These are phyloP conservation scores for Scarus forsteni DNA, from an alignment of 2,797 vertebrate species.

Conservation along the genomic window DNA sequence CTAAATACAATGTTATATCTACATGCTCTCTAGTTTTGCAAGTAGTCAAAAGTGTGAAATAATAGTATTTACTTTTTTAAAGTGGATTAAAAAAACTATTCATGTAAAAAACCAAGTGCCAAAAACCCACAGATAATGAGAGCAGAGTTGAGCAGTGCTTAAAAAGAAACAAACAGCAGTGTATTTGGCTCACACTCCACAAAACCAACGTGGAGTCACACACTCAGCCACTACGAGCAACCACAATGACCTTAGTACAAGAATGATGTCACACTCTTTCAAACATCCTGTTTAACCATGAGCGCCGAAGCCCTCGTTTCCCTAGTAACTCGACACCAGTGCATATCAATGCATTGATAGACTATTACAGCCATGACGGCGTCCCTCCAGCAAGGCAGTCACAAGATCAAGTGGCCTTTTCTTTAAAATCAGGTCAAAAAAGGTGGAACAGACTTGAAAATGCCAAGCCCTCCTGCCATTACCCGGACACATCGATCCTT, in stretches of 20 bases:
- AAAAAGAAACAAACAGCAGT: slow-evolving; percentile 47
- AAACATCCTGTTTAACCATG: slow-evolving; percentile 63
- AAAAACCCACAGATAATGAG: slow-evolving; percentile 27
- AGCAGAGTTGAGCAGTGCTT: slow-evolving; percentile 19
- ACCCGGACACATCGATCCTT: slow-evolving; percentile 52
- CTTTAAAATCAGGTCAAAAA: slow-evolving; percentile 52
- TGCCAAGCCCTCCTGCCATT: slow-evolving; percentile 53
- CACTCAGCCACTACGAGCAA: slow-evolving; percentile 18
- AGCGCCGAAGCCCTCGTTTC: slow-evolving; percentile 39
- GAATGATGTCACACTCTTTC: slow-evolving; percentile 49
- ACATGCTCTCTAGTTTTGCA: no score
- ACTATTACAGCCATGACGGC: slow-evolving; percentile 23
- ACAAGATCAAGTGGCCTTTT: slow-evolving; percentile 11
- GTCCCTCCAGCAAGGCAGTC: slow-evolving; percentile 15
- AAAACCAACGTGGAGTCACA: slow-evolving; percentile 27
- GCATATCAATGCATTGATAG: slow-evolving; percentile 22
- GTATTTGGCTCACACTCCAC: slow-evolving; percentile 18
- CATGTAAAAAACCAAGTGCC: background rate
- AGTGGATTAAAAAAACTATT: no score
- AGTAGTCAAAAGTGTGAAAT: no score
- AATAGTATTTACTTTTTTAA: no score
- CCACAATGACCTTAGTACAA: slow-evolving; percentile 46
- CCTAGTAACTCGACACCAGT: slow-evolving; percentile 38
- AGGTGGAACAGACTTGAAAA: slow-evolving; percentile 57
- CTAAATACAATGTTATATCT: no score